Conservation (phyloP, 2,888 invertebrate genomes). For the Perdita meconis region DNA sequence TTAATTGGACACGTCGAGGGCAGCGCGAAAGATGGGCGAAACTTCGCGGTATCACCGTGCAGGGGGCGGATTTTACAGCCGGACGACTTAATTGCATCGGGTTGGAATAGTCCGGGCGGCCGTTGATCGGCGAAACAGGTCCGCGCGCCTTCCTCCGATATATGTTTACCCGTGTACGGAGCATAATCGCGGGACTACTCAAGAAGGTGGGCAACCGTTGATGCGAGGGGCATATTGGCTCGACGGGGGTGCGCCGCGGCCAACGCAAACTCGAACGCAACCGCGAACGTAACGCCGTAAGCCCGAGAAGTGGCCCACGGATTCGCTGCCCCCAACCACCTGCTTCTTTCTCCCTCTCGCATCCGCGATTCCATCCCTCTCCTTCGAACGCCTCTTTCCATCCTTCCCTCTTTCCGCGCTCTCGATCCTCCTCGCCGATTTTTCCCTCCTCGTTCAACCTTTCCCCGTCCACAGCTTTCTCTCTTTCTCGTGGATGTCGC, state of each 20-base stretch:
- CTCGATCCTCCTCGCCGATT: constrained; percentile 25
- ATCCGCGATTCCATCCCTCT: constrained; percentile 9
- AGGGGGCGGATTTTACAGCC: constrained; percentile 31
- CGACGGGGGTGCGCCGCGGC: constrained; percentile 80
- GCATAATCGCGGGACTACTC: constrained; percentile 79
- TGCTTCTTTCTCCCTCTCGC: constrained; percentile 5
- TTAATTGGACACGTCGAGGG: neutral
- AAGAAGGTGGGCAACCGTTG: constrained; percentile 80
- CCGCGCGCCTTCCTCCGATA: constrained; percentile 32
- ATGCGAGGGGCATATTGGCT: constrained; percentile 82
- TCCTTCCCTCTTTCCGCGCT: constrained; percentile 8
- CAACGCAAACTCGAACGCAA: constrained; percentile 74
- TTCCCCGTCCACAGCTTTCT: constrained; percentile 39
- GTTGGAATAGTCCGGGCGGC: constrained; percentile 34
- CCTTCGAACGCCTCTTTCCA: neutral
- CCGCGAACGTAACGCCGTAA: constrained; percentile 67
- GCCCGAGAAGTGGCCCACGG: constrained; percentile 49
- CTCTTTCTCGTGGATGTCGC: constrained; percentile 41
- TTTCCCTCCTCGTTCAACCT: constrained; percentile 40
- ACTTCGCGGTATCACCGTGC: constrained; percentile 1
- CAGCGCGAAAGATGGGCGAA: neutral
- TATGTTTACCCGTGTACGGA: constrained; percentile 51
- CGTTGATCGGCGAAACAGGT: constrained; percentile 39
- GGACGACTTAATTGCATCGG: constrained; percentile 62
- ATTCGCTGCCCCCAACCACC: constrained; percentile 46